phyloP scores from a whole-genome alignment of 2,888 invertebrate genomes.

The Tachystola acroxantha region DNA sequence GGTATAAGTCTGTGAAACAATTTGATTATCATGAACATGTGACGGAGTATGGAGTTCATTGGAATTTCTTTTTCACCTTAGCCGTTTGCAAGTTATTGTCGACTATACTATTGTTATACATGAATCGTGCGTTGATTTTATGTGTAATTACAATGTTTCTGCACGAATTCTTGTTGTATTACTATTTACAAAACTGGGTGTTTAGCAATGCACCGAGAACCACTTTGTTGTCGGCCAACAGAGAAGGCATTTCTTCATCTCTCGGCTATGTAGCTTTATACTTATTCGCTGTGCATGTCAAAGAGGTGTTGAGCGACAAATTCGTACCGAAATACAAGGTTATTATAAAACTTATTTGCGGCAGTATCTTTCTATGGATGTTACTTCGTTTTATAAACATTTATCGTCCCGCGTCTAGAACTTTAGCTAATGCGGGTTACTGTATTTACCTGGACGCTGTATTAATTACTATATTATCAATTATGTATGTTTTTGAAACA shows the following conservation, averaged over 20 bases:
- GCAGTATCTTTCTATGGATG: conserved; percentile 50
- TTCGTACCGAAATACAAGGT: conserved; percentile 29
- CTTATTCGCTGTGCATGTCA: conserved; percentile 83
- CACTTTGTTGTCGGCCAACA: conserved; percentile 87
- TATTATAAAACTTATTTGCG: conserved; percentile 24
- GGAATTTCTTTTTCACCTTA: conserved; percentile 98
- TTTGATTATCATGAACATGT: conserved; percentile 92
- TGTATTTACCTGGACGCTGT: conserved; percentile 86
- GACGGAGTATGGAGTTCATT: conserved; percentile 97
- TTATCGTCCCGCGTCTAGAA: conserved; percentile 83
- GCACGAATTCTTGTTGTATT: conserved; percentile 82
- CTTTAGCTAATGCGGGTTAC: conserved; percentile 91
- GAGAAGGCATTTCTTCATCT: conserved; percentile 93
- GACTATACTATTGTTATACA: conserved; percentile 76
- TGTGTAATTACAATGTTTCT: conserved; percentile 75
- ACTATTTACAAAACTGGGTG: conserved; percentile 84
- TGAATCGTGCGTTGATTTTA: conserved; percentile 72
- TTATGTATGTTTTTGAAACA: conserved; percentile 77
- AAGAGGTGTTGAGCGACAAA: conserved; percentile 66
- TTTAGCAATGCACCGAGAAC: conserved; percentile 77
- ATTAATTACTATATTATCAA: conserved; percentile 72
- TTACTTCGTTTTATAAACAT: conserved; percentile 63
- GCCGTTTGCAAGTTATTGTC: conserved; percentile 88
- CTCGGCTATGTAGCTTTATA: conserved; percentile 92
- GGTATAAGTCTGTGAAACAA: conserved; percentile 79